Conservation (phyloP, 2,797 vertebrate genomes). For the Coendou prehensilis region DNA sequence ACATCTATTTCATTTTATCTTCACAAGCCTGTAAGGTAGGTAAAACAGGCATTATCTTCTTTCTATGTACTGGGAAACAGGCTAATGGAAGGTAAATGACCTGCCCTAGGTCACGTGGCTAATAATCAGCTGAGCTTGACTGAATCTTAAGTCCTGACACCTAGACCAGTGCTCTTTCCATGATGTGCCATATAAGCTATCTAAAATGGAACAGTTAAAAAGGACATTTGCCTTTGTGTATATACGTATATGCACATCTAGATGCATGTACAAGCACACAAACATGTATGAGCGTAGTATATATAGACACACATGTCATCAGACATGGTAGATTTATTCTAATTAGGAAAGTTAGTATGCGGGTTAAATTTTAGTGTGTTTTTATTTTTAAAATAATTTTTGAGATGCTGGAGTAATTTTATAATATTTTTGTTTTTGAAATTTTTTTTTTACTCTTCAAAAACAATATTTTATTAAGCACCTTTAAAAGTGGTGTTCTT, state of each 20-base stretch:
- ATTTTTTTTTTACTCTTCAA: background rate
- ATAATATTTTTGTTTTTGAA: slow-evolving; percentile 42
- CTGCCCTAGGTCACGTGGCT: slow-evolving; percentile 25
- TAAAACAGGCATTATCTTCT: slow-evolving; percentile 65
- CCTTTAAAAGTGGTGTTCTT: background rate
- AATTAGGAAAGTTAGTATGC: slow-evolving; percentile 35
- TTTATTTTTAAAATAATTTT: background rate
- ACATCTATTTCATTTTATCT: slow-evolving; percentile 17
- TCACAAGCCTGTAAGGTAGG: slow-evolving; percentile 54
- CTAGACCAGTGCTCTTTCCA: background rate
- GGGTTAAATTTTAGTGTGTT: background rate
- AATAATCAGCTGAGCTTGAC: background rate
- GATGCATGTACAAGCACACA: background rate
- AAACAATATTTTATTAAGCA: background rate
- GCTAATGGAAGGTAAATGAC: slow-evolving; percentile 34
- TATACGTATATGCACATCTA: background rate
- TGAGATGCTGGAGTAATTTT: background rate
- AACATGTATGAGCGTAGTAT: background rate
- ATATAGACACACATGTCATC: background rate
- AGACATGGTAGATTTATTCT: background rate
- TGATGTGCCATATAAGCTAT: background rate
- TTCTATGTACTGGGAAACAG: slow-evolving; percentile 61
- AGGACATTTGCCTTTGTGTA: background rate
- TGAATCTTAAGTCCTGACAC: background rate
- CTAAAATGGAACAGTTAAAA: slow-evolving; percentile 33